Evolutionary conservation across 2,113 vertebrate species (phyloP).

Genomic region (Bujurquina vittata): DNA sequence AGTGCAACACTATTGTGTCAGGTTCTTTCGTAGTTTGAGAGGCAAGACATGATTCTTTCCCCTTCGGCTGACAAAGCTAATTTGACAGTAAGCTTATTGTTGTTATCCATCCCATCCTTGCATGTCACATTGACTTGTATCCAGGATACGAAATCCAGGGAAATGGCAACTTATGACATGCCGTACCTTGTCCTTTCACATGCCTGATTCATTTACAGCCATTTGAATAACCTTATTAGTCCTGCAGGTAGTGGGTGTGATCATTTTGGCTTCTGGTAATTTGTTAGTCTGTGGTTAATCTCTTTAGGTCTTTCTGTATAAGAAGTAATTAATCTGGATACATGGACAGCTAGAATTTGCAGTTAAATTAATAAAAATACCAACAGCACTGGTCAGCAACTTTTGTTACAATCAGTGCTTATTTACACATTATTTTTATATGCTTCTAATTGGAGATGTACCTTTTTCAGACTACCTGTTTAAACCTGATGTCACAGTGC

Average conservation of each 20-base stretch:
- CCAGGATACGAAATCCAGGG: conserved; percentile 59
- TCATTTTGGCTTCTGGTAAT: conserved; percentile 2
- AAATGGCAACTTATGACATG: conserved; percentile 13
- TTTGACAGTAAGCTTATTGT: conserved; percentile 45
- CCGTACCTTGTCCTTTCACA: conserved; percentile 8
- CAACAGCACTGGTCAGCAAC: background rate
- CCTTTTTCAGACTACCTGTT: background rate
- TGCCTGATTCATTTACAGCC: conserved; percentile 16
- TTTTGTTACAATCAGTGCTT: background rate
- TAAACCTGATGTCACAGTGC: conserved; percentile 12
- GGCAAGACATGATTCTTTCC: conserved; percentile 16
- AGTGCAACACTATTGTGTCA: background rate
- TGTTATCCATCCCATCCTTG: conserved; percentile 29
- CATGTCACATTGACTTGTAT: conserved; percentile 32
- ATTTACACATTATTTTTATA: background rate
- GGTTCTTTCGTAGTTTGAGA: background rate
- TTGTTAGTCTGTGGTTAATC: background rate
- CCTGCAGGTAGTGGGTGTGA: conserved; percentile 8
- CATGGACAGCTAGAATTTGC: background rate
- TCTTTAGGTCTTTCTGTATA: background rate
- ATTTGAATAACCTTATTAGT: background rate
- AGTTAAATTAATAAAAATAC: background rate
- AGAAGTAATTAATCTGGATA: background rate
- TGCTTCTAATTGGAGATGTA: conserved; percentile 2
- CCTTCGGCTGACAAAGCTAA: conserved; percentile 37